Conservation (phyloP, 2,113 vertebrate species). For the Oncorhynchus mykiss region DNA sequence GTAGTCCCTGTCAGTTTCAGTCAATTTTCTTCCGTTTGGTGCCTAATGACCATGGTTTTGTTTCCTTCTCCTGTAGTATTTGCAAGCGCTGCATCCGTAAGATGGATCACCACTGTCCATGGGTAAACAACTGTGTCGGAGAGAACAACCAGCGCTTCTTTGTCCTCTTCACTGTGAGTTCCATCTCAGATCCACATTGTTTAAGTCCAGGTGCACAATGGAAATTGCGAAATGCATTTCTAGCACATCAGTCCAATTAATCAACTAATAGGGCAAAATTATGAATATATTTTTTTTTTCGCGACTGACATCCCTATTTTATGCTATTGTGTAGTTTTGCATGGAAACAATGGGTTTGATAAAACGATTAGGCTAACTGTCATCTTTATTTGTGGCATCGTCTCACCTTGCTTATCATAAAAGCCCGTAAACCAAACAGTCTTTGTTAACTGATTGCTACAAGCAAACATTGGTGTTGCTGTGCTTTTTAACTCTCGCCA, state of each 20-base stretch:
- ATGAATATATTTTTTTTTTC: no score
- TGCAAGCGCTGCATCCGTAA: slow-evolving; percentile 88
- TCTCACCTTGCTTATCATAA: no score
- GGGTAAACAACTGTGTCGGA: slow-evolving; percentile 90
- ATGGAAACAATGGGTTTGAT: not conserved
- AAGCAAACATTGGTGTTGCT: not conserved
- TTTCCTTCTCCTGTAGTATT: slow-evolving; percentile 67
- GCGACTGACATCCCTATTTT: no score
- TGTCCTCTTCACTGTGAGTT: slow-evolving; percentile 87
- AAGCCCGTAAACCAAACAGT: no score
- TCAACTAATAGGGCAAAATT: no score
- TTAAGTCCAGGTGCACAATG: no score
- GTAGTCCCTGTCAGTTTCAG: no score
- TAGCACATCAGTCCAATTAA: no score
- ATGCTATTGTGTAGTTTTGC: not conserved
- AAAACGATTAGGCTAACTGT: not conserved
- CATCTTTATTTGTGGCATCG: not conserved
- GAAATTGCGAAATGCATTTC: not conserved
- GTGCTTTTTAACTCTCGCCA: not conserved
- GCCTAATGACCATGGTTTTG: not conserved
- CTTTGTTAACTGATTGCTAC: not conserved
- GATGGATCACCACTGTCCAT: slow-evolving; percentile 91
- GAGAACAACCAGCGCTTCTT: slow-evolving; percentile 90
- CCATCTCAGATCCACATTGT: not conserved
- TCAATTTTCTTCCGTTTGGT: no score